phyloP scores from a whole-genome alignment of 2,113 vertebrate genomes.

The western clawed frog (Xenopus tropicalis) region UCB_Xtro_10.0 CM004446.2:95725501-95726000 shows the following conservation, averaged over 20 bases:
- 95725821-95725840: not conserved
- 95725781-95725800: slow-evolving; percentile 1
- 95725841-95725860: not conserved
- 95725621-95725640: not conserved
- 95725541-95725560: slow-evolving; percentile 23
- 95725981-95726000: too few relatives aligned
- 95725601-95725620: not conserved
- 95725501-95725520: not conserved
- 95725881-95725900: not conserved
- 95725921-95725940: not conserved
- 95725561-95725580: slow-evolving; percentile 14
- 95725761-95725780: slow-evolving; percentile 2
- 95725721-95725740: slow-evolving; percentile 2
- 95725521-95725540: not conserved
- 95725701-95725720: not conserved
- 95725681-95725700: not conserved
- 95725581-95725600: not conserved
- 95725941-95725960: not conserved
- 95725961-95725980: not conserved
- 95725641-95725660: not conserved
- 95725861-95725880: not conserved
- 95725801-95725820: not conserved
- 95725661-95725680: not conserved
- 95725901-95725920: not conserved
- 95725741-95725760: not conserved